Conservation (phyloP, 2,113 vertebrate species). For the Mirza zaza region DNA sequence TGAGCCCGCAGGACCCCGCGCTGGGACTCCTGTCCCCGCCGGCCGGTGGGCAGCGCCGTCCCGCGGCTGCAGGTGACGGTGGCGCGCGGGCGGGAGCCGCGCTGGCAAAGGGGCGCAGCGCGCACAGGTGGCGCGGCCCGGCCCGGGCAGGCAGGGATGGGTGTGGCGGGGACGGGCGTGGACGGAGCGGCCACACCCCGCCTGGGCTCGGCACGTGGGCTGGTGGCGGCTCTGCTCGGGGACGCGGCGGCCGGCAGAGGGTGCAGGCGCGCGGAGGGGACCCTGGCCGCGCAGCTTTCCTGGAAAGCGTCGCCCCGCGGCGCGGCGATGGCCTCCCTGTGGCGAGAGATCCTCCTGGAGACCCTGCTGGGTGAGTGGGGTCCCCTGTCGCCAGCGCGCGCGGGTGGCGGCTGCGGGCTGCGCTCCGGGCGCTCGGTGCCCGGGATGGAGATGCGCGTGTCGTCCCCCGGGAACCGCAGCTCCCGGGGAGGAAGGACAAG, state of each 20-base stretch:
- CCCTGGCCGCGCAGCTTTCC: background rate
- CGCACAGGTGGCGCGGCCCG: background rate
- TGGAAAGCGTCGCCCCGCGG: background rate
- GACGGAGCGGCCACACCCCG: background rate
- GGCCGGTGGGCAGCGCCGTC: rapidly evolving
- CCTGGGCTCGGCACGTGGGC: background rate
- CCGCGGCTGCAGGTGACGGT: too few species aligned
- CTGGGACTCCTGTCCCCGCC: background rate
- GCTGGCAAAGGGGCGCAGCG: background rate
- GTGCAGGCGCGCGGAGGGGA: background rate
- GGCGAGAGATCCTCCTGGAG: constrained; percentile 78
- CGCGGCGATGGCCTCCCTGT: constrained; percentile 66
- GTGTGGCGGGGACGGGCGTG: background rate
- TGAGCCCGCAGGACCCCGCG: rapidly evolving
- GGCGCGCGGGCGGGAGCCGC: background rate
- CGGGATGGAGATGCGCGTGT: background rate
- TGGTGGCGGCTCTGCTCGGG: background rate
- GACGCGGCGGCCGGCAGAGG: background rate
- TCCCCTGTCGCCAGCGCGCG: too few species aligned
- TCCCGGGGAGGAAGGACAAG: background rate
- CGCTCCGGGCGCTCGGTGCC: background rate
- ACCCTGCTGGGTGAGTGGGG: constrained; percentile 80
- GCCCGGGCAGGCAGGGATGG: background rate
- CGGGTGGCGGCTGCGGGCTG: background rate
- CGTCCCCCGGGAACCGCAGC: background rate